Evolutionary conservation across 2,888 invertebrate genomes (phyloP).

Genomic region (Meteorus cinctellus): DNA sequence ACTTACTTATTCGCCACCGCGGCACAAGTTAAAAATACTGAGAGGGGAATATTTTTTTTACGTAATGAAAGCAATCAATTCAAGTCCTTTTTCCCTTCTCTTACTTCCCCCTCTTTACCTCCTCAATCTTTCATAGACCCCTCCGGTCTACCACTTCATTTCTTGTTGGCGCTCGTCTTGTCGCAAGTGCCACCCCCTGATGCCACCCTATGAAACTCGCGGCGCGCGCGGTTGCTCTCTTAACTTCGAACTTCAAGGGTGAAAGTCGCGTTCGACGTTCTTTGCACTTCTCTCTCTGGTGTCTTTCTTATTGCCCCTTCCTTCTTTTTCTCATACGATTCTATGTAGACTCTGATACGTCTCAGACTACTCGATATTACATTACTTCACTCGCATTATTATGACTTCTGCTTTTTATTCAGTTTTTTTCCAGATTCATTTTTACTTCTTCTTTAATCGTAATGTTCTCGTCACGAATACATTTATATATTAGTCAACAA

Average conservation of each 20-base stretch:
- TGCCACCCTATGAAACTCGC: too few species aligned
- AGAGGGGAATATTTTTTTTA: conserved; percentile 62
- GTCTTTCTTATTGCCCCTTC: not conserved
- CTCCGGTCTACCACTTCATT: conserved; percentile 34
- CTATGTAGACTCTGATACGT: conserved; percentile 11
- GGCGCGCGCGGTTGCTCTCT: conserved; percentile 25
- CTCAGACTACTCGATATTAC: not conserved
- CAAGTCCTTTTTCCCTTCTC: conserved; percentile 63
- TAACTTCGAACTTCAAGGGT: conserved; percentile 34
- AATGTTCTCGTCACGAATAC: not conserved
- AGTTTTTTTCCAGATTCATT: not conserved
- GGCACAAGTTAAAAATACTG: conserved; percentile 69
- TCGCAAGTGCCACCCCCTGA: conserved; percentile 42
- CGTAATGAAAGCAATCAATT: conserved; percentile 73
- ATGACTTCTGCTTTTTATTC: not conserved
- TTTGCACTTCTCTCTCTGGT: conserved; percentile 17
- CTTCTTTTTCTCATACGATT: conserved; percentile 24
- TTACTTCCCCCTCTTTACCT: conserved; percentile 44
- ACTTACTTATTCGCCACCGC: conserved; percentile 70
- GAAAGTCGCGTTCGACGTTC: conserved; percentile 29
- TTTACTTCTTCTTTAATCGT: not conserved
- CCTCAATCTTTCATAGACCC: not conserved
- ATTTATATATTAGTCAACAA: not conserved
- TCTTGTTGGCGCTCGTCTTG: conserved; percentile 39
- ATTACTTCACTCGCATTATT: not conserved